These are phyloP conservation scores for Antechinus flavipes DNA, from an alignment of 2,113 vertebrate species.

Conservation along the genomic window DNA sequence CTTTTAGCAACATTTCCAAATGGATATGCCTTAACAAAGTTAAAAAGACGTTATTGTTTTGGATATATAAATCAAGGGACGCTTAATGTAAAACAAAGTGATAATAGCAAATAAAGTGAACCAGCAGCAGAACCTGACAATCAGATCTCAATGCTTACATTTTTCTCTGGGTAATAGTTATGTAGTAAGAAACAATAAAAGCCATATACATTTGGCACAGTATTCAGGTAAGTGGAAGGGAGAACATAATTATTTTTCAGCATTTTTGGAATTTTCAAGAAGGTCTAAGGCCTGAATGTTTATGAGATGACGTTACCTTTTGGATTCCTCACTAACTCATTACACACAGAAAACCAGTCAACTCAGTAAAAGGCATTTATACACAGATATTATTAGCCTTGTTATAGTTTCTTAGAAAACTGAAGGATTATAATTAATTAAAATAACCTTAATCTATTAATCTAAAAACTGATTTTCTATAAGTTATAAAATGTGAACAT, in stretches of 20 bases:
- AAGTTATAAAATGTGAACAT: not conserved
- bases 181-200: conserved; percentile 22
- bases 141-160: not conserved
- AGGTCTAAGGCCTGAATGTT: not conserved
- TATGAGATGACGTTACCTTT: not conserved
- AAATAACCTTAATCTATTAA: not conserved
- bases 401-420: not conserved
- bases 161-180: not conserved
- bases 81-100: conserved; percentile 6
- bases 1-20: not conserved
- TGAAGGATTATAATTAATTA: not conserved
- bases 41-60: not conserved
- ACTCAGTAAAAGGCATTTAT: not conserved
- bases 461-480: not conserved
- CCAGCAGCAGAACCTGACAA: not conserved
- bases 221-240: not conserved
- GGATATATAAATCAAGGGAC: not conserved
- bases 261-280: not conserved
- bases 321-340: not conserved
- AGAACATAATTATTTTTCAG: not conserved
- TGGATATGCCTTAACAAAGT: not conserved
- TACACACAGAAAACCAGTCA: not conserved
- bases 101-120: not conserved
- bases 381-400: not conserved
- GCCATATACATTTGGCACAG: not conserved